Conservation (phyloP, 2,888 invertebrate genomes). For the Poecilus cupreus region DNA sequence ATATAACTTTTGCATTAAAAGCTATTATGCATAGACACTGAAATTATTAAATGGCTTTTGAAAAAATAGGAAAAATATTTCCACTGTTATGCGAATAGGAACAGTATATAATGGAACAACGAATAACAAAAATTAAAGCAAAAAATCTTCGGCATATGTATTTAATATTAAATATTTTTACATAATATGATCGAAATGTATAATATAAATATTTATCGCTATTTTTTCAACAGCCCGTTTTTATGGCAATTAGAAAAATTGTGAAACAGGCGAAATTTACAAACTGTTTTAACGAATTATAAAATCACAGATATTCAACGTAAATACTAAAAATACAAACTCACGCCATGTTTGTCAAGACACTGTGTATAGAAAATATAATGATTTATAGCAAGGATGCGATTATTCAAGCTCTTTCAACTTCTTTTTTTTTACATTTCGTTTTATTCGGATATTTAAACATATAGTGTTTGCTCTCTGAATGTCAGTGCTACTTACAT, state of each 20-base stretch:
- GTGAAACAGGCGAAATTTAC: background rate
- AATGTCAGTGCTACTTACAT: constrained; percentile 40
- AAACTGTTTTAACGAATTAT: background rate
- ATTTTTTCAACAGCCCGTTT: constrained; percentile 4
- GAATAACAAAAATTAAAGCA: background rate
- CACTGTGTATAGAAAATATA: constrained; percentile 29
- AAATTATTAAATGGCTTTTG: background rate
- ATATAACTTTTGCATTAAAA: background rate
- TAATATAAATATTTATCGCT: background rate
- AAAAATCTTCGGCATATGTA: background rate
- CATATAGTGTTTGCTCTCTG: constrained; percentile 3
- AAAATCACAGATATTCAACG: constrained; percentile 24
- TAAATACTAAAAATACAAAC: background rate
- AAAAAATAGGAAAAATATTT: background rate
- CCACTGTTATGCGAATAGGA: background rate
- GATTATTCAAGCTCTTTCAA: constrained; percentile 27
- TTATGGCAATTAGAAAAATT: background rate
- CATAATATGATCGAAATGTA: no score
- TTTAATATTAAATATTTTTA: background rate
- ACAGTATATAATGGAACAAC: background rate
- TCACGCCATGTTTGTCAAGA: background rate
- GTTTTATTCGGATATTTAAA: background rate
- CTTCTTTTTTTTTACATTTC: constrained; percentile 7
- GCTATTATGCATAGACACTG: constrained; percentile 13
- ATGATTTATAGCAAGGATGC: constrained; percentile 23